Evolutionary conservation across 37 sponge, comb jelly and placozoan genomes (phyloP), one percentile per base, ranked within the genome.

Genomic region (Geodia barretti): DNA sequence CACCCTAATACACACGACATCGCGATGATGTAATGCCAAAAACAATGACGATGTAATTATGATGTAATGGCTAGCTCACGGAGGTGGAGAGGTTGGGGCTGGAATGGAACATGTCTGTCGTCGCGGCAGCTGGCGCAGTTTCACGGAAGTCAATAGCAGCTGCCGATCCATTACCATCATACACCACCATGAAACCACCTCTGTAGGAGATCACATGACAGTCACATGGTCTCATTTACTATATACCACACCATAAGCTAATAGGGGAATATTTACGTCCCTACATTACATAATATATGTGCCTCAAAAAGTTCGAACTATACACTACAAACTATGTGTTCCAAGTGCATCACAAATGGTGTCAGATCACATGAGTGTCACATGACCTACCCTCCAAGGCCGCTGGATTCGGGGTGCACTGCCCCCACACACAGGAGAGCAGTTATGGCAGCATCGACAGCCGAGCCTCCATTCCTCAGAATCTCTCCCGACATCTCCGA

Each of bases 391-490:
- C 74, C 94, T 41, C 98, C 93, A 35, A 95, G 61, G 34, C 98
- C 93, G n/a, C 86, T 86, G 26, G 81, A 80, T 62, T 81, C 87
- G 1, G 81, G 59, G 34, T 81, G 81, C 21, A 87, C 78, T 47
- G 83, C 70, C 39, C 83, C 75, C 42, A 90, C 68, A 78, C 96
- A 97, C 33, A 97, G 77, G 73, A 93, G 43, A 40, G 94, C 87
- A 3, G 92, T 86, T 70, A 97, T 92, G 42, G 98, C 91, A 11
- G 98, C 96, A 68, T 95, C 96, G 2, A 95, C 98, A 23, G 92
- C 94, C 35, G 85, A 90, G n/a, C 96, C 96, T 43, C 83, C 71
- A 34, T 38, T 65, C 38, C 84, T 40, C 58, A 95, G 63, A 8
- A 92, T 87, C 0, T 72, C 59, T 19, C 64, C 72, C 38, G 90